Base-by-base conservation (phyloP, 2,888 invertebrate species). In the Dryomyza anilis region DNA sequence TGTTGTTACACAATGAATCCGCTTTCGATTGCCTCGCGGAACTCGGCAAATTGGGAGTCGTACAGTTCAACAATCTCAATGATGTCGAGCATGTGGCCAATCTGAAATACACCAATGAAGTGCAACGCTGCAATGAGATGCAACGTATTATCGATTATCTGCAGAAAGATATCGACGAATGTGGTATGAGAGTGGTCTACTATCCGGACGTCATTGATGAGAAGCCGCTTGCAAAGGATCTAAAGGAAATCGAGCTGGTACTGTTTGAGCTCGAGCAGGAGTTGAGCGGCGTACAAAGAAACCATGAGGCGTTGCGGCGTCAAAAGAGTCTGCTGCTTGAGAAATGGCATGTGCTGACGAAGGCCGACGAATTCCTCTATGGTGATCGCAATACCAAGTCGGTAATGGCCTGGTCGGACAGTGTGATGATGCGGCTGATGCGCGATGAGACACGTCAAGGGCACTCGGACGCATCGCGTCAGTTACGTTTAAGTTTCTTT, bases 401-500 rank as follows among this genome's bases (percentile, higher is more conserved):
- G 0, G 64, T 71, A 4, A 60, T 77, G 48, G 66, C 73, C 1
- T 77, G 72, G 64, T 69, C 76, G 21, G 79, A 80, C 21, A 75
- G 74, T 48, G 57, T 70, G 0, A 62, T 74, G 0, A 67, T 64
- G 30, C 14, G 62, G 0, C 50, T 81, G 5, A 14, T 80, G 1
- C 70, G 66, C 19, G 80, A 81, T 61, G 74, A 75, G 5, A 66
- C 14, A 8, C 45, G 27, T 6, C n/a, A n/a, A n/a, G n/a, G n/a
- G n/a, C 21, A 45, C n/a, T 2, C 19, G 21, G 16, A 10, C n/a
- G 61, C 23, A 1, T 57, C 48, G 3, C 39, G 63, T 0, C 70
- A 67, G 16, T 21, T 61, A 30, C 29, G 30, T 14, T 67, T 79
- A 16, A 73, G 97, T 80, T 99, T 98, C 86, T 93, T 98, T 69